Conservation (phyloP, 2,797 vertebrate genomes). For the Pogonophryne albipinna region DNA sequence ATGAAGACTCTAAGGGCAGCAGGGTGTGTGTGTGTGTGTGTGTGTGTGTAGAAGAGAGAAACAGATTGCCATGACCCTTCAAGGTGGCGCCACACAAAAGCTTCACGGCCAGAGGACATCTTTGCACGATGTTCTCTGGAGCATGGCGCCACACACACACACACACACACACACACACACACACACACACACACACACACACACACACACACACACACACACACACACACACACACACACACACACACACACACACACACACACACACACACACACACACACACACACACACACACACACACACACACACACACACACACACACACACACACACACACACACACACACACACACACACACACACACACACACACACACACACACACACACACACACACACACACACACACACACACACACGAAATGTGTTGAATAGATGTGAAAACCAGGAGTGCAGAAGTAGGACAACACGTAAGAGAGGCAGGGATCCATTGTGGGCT, state of each 20-base stretch:
- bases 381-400: slow-evolving; percentile 2
- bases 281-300: too few relatives aligned
- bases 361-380: not conserved
- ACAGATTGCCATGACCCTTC: slow-evolving; percentile 17
- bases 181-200: too few relatives aligned
- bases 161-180: too few relatives aligned
- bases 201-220: too few relatives aligned
- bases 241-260: too few relatives aligned
- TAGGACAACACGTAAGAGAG: too few relatives aligned
- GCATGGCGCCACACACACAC: too few relatives aligned
- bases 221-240: too few relatives aligned
- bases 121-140: slow-evolving; percentile 51
- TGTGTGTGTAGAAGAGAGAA: slow-evolving; percentile 12
- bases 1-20: not conserved
- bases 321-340: too few relatives aligned
- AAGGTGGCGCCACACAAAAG: slow-evolving; percentile 50
- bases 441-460: not conserved
- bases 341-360: rapidly evolving
- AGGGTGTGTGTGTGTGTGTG: slow-evolving; percentile 4
- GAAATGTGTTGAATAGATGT: not conserved
- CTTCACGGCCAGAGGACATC: slow-evolving; percentile 62
- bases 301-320: too few relatives aligned
- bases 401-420: not conserved
- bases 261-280: too few relatives aligned
- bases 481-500: not conserved